Conservation (phyloP, 2,888 invertebrate genomes). For the Drosophila nr. perissopoda region DNA sequence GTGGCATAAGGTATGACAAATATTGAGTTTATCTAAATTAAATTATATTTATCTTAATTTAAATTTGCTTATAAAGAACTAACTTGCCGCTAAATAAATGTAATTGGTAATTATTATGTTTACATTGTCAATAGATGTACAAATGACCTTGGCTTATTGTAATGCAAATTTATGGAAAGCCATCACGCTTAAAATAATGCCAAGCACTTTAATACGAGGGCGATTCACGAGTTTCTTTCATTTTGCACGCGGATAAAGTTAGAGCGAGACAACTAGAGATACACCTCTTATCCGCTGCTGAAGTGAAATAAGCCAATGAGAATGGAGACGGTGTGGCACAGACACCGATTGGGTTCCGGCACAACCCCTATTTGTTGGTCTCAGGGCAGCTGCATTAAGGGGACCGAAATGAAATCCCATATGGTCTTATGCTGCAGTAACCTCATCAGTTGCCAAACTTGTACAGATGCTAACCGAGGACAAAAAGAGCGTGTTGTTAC, state of each 20-base stretch:
- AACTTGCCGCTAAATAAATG: not conserved
- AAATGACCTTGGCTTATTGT: slow-evolving; percentile 63
- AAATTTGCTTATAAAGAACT: not conserved
- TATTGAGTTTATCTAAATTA: slow-evolving; percentile 1
- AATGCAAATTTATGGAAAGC: slow-evolving; percentile 65
- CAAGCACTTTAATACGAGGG: slow-evolving; percentile 33
- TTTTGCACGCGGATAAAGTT: slow-evolving; percentile 71
- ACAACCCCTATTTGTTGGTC: slow-evolving; percentile 50
- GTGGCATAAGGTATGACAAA: not conserved
- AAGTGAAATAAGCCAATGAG: slow-evolving; percentile 50
- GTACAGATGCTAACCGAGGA: slow-evolving; percentile 47
- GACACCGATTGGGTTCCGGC: slow-evolving; percentile 37
- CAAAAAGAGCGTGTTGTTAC: slow-evolving; percentile 32
- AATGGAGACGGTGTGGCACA: slow-evolving; percentile 22
- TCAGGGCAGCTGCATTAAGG: slow-evolving; percentile 46
- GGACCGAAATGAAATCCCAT: slow-evolving; percentile 14
- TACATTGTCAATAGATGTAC: slow-evolving; percentile 32
- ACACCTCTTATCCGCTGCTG: slow-evolving; percentile 56
- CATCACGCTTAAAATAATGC: slow-evolving; percentile 5
- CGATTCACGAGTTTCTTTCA: slow-evolving; percentile 51
- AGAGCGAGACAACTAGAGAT: slow-evolving; percentile 66
- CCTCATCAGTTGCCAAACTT: slow-evolving; percentile 45
- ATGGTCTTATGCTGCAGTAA: slow-evolving; percentile 26
- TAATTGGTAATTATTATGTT: slow-evolving; percentile 23
- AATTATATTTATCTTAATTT: not conserved